Percentiles rank a stretch among this genome's conserved stretches.
Evolutionary conservation across 2,888 invertebrate genomes (phyloP).

Genomic region (Drosophila acutilabella): DNA sequence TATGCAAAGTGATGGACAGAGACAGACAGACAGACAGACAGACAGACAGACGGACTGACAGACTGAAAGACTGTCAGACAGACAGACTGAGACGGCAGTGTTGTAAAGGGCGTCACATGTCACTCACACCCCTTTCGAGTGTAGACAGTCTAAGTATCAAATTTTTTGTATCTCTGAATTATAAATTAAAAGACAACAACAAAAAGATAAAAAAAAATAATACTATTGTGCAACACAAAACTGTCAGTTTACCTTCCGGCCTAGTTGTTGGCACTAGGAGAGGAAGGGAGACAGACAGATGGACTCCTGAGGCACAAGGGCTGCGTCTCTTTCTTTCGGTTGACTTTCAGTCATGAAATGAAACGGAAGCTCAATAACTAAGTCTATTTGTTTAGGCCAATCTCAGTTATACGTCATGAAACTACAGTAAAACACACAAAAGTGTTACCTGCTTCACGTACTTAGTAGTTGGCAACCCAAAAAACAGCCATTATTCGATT

Average conservation of each 20-base stretch:
- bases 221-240: constrained; percentile 68
- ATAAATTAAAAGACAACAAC: constrained; percentile 41
- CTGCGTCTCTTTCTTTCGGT: constrained; percentile 54
- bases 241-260: constrained; percentile 67
- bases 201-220: constrained; percentile 4
- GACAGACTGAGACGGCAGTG: constrained; percentile 34
- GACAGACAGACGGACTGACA: constrained; percentile 32
- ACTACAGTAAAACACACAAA: neutral
- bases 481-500: no score
- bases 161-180: constrained; percentile 47
- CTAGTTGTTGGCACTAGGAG: constrained; percentile 19
- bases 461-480: no score
- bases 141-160: constrained; percentile 40
- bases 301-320: constrained; percentile 41
- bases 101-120: constrained; percentile 72
- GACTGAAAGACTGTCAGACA: constrained; percentile 38
- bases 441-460: neutral
- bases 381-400: constrained; percentile 21
- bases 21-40: constrained; percentile 57
- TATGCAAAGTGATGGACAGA: constrained; percentile 77
- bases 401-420: constrained; percentile 2
- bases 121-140: constrained; percentile 43
- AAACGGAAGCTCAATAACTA: constrained; percentile 65
- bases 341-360: constrained; percentile 27
- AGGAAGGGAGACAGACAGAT: neutral